These are phyloP conservation scores for Poecilia velifera DNA, from an alignment of 2,797 vertebrate species.

Conservation along the genomic window DNA sequence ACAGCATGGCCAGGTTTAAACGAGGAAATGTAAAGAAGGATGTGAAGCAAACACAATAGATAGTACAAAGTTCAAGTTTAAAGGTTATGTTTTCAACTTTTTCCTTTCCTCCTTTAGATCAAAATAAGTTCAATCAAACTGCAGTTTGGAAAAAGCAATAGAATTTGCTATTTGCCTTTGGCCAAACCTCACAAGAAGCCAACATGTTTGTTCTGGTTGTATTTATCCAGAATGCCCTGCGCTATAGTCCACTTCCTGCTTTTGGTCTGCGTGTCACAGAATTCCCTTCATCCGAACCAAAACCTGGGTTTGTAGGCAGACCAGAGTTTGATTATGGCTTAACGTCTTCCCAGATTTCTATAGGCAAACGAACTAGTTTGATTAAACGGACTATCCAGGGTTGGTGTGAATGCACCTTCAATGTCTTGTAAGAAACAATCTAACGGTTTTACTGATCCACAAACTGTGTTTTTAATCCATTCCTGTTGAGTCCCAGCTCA, in stretches of 20 bases:
- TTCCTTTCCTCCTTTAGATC: not conserved
- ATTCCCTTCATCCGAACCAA: not conserved
- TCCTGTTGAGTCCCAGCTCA: not conserved
- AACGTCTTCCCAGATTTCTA: not conserved
- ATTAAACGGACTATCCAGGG: not conserved
- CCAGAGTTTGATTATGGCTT: not conserved
- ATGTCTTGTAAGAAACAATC: not conserved
- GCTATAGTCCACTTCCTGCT: no score
- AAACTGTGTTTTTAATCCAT: not conserved
- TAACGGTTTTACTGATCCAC: not conserved
- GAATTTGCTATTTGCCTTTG: not conserved
- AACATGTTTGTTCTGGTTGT: not conserved
- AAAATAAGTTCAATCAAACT: not conserved
- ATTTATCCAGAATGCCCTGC: not conserved
- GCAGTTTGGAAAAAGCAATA: not conserved
- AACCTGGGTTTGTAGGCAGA: not conserved
- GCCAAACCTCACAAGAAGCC: not conserved
- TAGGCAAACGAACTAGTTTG: not conserved
- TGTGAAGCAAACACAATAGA: not conserved
- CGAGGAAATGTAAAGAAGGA: constrained; percentile 5
- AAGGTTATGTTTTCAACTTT: not conserved
- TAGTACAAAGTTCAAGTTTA: not conserved
- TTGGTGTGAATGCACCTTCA: not conserved
- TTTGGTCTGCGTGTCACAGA: not conserved
- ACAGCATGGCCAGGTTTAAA: constrained; percentile 33